Base-by-base conservation (phyloP, 2,888 invertebrate genomes). In the Trachelus iudaicus region DNA sequence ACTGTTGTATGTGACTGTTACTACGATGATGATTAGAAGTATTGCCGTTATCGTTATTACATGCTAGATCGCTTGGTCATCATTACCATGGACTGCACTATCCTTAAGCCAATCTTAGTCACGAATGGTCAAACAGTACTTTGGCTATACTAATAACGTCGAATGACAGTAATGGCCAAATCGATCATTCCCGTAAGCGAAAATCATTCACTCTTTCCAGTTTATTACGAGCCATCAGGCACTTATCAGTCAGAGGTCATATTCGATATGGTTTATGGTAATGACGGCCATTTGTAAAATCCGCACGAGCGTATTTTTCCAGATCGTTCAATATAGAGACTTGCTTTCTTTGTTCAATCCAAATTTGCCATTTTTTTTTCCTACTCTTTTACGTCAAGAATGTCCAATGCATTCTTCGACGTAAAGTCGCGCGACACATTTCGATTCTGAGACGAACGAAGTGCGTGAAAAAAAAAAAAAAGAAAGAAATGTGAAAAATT, bases 1-100 rank as follows among this genome's bases (percentile, higher is more conserved):
- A 71, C 71, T 34, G 34, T 71, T 71, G 31, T 37, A 30, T 73
- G 73, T 81, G 80, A 79, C 80, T 82, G 77, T 81, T 81, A 83
- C 81, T 76, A 81, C 79, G 80, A 82, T 83, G 77, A 80, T 80
- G 78, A 81, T 80, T 81, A 81, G 79, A 78, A 83, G 77, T 83
- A 79, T 56, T 69, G 69, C 40, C 75, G 40, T 37, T 71, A 75
- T 71, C 69, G 69, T 71, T 75, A 69, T 75, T 75, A 37, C 56
- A 23, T 9, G 23, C 56, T 9, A 15, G 56, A 56, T 56, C 56
- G 56, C 56, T 56, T 56, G 56, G 9, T 23, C 56, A 23, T 56
- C 56, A 56, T 56, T 56, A 56, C 23, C 56, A 56, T 56, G 23
- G 56, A 56, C 56, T 9, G 56, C 9, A 9, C 9, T 56, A 56